Evolutionary conservation across 2,113 vertebrate species (phyloP), one percentile per base, ranked within the genome.

Genomic region (Forbesichthys agassizii): DNA sequence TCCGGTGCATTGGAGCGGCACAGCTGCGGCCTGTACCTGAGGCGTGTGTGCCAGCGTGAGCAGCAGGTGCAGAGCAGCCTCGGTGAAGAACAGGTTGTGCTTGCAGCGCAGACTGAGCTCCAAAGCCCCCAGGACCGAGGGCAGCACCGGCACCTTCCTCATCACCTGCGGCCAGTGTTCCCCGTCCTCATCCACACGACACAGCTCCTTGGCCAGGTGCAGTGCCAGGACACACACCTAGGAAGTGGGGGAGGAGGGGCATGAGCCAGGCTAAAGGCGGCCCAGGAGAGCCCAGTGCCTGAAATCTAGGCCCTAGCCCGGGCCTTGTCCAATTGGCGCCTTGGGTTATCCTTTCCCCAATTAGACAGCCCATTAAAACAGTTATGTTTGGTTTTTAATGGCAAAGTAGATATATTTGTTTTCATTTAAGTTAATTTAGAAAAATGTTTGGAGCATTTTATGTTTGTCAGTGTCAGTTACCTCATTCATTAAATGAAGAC

Each of bases 221-320:
- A 99, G 89, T 1, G 96, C 97, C 48, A 99, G 84, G 61, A 99
- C 96, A 77, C 97, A 98, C 20, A 99, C 96, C 98, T 99, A 66
- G 10, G 53, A 9, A 55, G 1, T 0, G 1, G 3, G 1, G 8
- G 4, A 11, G 2, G 0, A 9, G 12, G 3, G 33, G 3, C 9
- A 13, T 5, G 52, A 8, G 27, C 10, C 11, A 14, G 49, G 64
- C 59, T 10, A 11, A 11, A 13, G 42, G 16, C 49, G 14, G 27
- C 27, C 27, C 27, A 27, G 27, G 27, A 27, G 27, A 27, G 27
- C 27, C 27, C 27, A 27, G 27, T 27, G 1, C 27, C 27, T 27
- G 27, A 27, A 27, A 27, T 27, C 27, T 27, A 27, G 27, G 27
- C 27, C 27, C 27, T 27, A 27, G 27, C 27, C 27, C 27, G 2